Evolutionary conservation across 2,797 vertebrate species (phyloP).

Genomic region (Alcedo atthis): DNA sequence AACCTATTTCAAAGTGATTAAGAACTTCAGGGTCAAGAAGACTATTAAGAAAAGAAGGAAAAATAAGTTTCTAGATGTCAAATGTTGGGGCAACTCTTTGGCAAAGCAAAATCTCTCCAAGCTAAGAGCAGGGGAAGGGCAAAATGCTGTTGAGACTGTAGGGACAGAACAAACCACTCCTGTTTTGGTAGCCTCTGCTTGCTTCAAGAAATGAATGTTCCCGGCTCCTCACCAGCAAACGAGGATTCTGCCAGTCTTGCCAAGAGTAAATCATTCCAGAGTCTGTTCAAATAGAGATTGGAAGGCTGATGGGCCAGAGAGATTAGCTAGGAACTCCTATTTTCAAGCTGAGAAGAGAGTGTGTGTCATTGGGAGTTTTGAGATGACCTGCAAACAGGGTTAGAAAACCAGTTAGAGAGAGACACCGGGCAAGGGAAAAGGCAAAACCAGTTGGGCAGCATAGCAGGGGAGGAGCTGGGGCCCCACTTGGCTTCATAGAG

Average conservation of each 20-base stretch:
- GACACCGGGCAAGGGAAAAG: too few relatives aligned
- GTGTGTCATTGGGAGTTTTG: background rate
- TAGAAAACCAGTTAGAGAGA: background rate
- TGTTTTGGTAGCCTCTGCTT: slow-evolving; percentile 35
- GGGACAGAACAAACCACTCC: slow-evolving; percentile 24
- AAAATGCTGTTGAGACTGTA: background rate
- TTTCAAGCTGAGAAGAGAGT: background rate
- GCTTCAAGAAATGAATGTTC: slow-evolving; percentile 40
- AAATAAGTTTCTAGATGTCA: background rate
- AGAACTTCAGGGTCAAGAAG: background rate
- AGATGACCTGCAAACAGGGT: background rate
- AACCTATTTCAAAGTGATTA: background rate
- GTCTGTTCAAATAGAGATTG: background rate
- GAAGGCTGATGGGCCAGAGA: background rate
- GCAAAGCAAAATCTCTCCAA: background rate
- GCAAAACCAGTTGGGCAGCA: background rate
- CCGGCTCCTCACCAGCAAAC: slow-evolving; percentile 13
- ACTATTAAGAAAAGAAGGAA: background rate
- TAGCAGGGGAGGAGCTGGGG: slow-evolving; percentile 4
- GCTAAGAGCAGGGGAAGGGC: background rate
- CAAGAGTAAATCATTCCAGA: background rate
- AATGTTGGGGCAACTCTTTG: background rate
- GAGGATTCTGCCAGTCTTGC: background rate
- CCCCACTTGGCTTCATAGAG: background rate
- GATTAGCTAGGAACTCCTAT: background rate